These are phyloP conservation scores for Halichoeres trimaculatus DNA, from an alignment of 2,113 vertebrate species.

Conservation along the genomic window DNA sequence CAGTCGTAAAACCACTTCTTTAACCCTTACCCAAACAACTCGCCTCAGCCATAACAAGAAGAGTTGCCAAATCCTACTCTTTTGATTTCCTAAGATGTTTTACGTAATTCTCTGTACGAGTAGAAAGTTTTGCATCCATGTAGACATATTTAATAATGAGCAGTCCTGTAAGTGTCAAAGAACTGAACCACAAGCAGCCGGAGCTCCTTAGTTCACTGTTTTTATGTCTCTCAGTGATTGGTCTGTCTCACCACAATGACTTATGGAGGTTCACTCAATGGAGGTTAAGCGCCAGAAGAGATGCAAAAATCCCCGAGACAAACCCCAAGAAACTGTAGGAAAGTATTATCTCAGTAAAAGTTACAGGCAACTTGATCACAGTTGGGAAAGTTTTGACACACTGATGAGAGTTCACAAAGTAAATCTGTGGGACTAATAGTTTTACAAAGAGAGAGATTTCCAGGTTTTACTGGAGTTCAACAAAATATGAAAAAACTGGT, in stretches of 20 bases:
- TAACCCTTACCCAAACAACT: background rate
- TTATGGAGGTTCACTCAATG: slow-evolving; percentile 58
- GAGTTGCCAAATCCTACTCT: background rate
- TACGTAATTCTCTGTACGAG: background rate
- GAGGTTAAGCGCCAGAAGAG: slow-evolving; percentile 44
- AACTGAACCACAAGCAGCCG: slow-evolving; percentile 29
- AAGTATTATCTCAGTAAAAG: slow-evolving; percentile 62
- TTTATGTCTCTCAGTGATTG: slow-evolving; percentile 19
- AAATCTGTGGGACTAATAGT: slow-evolving; percentile 29
- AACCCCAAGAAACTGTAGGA: slow-evolving; percentile 48
- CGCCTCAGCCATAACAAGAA: background rate
- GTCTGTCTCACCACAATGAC: slow-evolving; percentile 47
- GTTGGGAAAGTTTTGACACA: slow-evolving; percentile 49
- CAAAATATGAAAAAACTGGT: slow-evolving; percentile 52
- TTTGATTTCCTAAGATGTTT: background rate
- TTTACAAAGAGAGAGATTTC: slow-evolving; percentile 31
- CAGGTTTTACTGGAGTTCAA: slow-evolving; percentile 43
- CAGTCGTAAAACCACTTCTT: background rate
- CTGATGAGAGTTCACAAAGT: slow-evolving; percentile 36
- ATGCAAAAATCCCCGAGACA: slow-evolving; percentile 42
- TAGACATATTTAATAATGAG: slow-evolving; percentile 1
- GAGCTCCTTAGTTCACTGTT: slow-evolving; percentile 19
- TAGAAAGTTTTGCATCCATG: background rate
- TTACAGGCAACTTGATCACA: slow-evolving; percentile 54
- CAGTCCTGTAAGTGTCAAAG: slow-evolving; percentile 4